phyloP scores from a whole-genome alignment of 2,797 vertebrate species.

The Sebastes taczanowskii region DNA sequence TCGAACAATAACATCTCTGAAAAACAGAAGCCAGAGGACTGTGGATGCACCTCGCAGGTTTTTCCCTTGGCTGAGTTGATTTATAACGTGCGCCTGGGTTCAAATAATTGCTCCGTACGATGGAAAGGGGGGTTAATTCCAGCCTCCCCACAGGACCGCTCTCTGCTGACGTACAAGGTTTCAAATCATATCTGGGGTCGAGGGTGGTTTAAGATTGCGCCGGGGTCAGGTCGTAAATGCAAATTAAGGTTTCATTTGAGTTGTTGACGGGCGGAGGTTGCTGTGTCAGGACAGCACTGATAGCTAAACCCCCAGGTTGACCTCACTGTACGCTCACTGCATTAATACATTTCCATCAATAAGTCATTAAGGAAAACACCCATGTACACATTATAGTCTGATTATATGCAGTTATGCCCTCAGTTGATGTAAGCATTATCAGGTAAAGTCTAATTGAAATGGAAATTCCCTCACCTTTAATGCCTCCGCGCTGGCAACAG shows the following conservation, averaged over 20 bases:
- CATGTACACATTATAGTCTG: not conserved
- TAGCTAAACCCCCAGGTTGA: not conserved
- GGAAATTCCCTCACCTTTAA: not conserved
- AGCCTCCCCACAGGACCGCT: constrained; percentile 1
- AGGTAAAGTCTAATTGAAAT: not conserved
- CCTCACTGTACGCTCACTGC: not conserved
- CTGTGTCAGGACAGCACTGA: not conserved
- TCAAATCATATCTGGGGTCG: constrained; percentile 18
- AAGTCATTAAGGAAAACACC: not conserved
- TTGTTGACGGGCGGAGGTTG: not conserved
- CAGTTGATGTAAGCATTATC: not conserved
- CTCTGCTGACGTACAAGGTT: constrained; percentile 23
- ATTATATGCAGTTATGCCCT: not conserved
- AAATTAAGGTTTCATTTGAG: constrained; percentile 20
- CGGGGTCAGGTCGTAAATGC: constrained; percentile 18
- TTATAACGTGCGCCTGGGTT: constrained; percentile 3
- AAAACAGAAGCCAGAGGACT: not conserved
- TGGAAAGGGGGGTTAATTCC: constrained; percentile 35
- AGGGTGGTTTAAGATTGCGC: not conserved
- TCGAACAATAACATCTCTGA: constrained; percentile 19
- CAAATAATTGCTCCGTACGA: not conserved
- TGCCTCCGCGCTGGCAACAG: no score
- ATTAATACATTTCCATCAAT: constrained; percentile 8
- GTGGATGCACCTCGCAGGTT: not conserved
- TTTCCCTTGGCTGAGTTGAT: constrained; percentile 1